Conservation (phyloP, 2,888 invertebrate genomes). For the Eupithecia centaureata region DNA sequence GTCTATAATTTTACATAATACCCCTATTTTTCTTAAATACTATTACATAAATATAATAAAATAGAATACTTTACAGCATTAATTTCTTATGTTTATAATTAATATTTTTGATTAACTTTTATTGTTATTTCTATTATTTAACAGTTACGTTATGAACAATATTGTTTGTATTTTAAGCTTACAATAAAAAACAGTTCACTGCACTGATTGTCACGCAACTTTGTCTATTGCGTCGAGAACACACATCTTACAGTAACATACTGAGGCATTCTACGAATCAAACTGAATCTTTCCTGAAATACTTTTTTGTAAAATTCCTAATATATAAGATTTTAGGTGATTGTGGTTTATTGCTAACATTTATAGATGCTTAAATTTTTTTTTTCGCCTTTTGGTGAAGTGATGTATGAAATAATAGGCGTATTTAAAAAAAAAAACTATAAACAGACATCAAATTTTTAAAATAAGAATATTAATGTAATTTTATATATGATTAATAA, state of each 20-base stretch:
- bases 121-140: not conserved
- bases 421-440: no score
- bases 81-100: not conserved
- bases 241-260: not conserved
- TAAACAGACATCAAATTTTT: no score
- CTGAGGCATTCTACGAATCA: not conserved
- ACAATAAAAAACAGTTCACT: constrained; percentile 10
- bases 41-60: not conserved
- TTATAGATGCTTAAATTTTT: not conserved
- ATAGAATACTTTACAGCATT: not conserved
- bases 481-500: no score
- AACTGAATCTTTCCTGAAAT: not conserved
- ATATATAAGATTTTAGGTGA: not conserved
- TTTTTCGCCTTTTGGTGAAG: no score
- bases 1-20: not conserved
- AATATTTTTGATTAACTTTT: not conserved
- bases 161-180: constrained; percentile 3
- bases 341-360: not conserved
- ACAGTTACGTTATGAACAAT: not conserved
- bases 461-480: no score
- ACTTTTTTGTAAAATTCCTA: not conserved
- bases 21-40: not conserved
- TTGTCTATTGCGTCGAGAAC: not conserved
- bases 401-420: no score
- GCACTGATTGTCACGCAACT: constrained; percentile 1